These are phyloP conservation scores for Amphipoea lucens DNA, from an alignment of 2,888 invertebrate genomes.

Conservation along the genomic window DNA sequence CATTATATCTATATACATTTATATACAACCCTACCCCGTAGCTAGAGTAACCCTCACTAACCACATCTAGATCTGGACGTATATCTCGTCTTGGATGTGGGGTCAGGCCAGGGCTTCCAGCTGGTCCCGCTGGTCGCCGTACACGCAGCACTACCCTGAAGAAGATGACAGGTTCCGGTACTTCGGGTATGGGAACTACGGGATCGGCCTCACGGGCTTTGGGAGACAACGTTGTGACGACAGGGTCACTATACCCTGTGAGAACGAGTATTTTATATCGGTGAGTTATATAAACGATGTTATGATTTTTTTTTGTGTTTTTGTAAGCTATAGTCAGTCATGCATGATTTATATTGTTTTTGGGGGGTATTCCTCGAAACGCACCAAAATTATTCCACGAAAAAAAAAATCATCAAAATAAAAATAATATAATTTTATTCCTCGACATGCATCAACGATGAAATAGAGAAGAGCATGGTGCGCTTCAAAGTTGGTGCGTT, in stretches of 20 bases:
- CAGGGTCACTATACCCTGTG: slow-evolving; percentile 95
- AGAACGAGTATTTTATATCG: slow-evolving; percentile 95
- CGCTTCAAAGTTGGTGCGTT: too few relatives aligned
- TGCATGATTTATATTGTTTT: too few relatives aligned
- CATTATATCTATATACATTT: slow-evolving; percentile 32
- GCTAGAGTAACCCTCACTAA: slow-evolving; percentile 78
- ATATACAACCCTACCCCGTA: slow-evolving; percentile 74
- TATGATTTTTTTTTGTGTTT: background rate
- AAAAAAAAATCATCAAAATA: too few relatives aligned
- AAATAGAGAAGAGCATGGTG: too few relatives aligned
- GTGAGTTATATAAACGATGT: slow-evolving; percentile 79
- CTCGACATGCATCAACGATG: too few relatives aligned
- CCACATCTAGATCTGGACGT: slow-evolving; percentile 85
- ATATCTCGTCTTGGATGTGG: slow-evolving; percentile 86
- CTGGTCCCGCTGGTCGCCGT: slow-evolving; percentile 83
- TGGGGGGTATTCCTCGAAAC: too few relatives aligned
- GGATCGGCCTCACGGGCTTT: slow-evolving; percentile 76
- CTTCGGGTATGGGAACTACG: slow-evolving; percentile 84
- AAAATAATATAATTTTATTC: too few relatives aligned
- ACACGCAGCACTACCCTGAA: slow-evolving; percentile 80
- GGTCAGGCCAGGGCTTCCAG: slow-evolving; percentile 72
- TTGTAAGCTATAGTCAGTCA: background rate
- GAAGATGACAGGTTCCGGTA: slow-evolving; percentile 78
- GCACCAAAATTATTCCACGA: too few relatives aligned
- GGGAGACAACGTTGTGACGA: slow-evolving; percentile 91